These are phyloP conservation scores for Ispidina lecontei DNA, from an alignment of 2,797 vertebrate species.

Conservation along the genomic window DNA sequence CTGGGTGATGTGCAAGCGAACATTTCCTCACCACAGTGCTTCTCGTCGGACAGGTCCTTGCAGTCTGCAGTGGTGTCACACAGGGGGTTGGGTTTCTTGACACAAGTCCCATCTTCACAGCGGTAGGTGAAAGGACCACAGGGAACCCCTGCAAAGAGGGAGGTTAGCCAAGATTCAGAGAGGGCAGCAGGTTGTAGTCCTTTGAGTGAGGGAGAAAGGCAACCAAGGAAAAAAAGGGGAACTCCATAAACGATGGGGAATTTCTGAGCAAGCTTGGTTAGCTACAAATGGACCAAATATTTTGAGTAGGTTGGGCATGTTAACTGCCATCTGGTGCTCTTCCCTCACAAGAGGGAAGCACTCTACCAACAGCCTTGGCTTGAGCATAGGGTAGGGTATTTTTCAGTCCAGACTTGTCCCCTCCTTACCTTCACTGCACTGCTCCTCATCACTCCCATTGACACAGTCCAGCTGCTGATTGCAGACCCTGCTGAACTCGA, in stretches of 20 bases:
- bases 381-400: rapidly evolving
- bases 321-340: background rate
- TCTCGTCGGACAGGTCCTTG: slow-evolving; percentile 89
- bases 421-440: slow-evolving; percentile 84
- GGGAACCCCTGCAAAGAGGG: slow-evolving; percentile 78
- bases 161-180: background rate
- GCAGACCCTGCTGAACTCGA: slow-evolving; percentile 87
- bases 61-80: slow-evolving; percentile 89
- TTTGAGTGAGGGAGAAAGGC: background rate
- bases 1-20: rapidly evolving
- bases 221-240: background rate
- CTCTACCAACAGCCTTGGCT: background rate
- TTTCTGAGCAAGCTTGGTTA: background rate
- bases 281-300: background rate
- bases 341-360: background rate
- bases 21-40: slow-evolving; percentile 84
- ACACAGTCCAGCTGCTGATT: slow-evolving; percentile 85
- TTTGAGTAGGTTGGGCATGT: background rate
- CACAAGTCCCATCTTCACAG: slow-evolving; percentile 88
- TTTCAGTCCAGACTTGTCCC: background rate
- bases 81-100: slow-evolving; percentile 91
- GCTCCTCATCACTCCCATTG: slow-evolving; percentile 84
- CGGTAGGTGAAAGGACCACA: slow-evolving; percentile 89
- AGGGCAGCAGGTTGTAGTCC: background rate
- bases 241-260: background rate